Conservation (phyloP, 1,140 invertebrate species). For the Cotesia vestalis region DNA sequence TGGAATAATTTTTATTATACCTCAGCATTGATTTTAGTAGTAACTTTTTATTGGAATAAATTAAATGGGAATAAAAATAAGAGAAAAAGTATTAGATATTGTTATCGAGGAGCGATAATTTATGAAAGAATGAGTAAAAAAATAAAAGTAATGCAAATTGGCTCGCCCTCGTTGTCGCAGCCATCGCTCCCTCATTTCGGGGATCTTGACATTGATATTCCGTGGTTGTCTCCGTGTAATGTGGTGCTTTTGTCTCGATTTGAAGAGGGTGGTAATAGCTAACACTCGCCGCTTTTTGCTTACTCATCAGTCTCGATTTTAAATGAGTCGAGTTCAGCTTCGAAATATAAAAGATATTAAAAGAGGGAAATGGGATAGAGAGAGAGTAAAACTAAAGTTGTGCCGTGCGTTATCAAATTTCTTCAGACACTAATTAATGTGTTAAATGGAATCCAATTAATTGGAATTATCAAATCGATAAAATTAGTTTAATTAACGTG, state of each 20-base stretch:
- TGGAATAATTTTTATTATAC: no score
- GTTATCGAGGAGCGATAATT: no score
- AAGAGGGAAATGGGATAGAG: constrained; percentile 14
- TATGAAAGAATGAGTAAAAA: not conserved
- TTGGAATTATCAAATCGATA: constrained; percentile 32
- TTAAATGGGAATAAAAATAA: not conserved
- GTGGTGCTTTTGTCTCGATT: constrained; percentile 51
- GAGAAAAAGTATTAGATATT: no score
- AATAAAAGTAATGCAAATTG: not conserved
- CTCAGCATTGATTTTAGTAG: no score
- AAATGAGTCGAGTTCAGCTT: not conserved
- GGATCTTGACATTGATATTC: constrained; percentile 53
- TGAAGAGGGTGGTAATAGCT: constrained; percentile 45
- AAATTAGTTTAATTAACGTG: constrained; percentile 32
- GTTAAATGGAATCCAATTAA: constrained; percentile 20
- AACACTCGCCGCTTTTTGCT: constrained; percentile 10
- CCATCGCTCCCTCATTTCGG: constrained; percentile 7
- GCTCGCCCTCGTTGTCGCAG: not conserved
- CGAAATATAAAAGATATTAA: not conserved
- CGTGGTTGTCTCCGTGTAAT: constrained; percentile 47
- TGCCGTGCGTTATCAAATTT: constrained; percentile 20
- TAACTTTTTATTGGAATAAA: no score
- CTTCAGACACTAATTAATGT: not conserved
- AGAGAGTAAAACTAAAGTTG: not conserved
- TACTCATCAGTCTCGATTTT: constrained; percentile 27